phyloP scores from a whole-genome alignment of 2,888 invertebrate species.

The Heliconius ethilla region DNA sequence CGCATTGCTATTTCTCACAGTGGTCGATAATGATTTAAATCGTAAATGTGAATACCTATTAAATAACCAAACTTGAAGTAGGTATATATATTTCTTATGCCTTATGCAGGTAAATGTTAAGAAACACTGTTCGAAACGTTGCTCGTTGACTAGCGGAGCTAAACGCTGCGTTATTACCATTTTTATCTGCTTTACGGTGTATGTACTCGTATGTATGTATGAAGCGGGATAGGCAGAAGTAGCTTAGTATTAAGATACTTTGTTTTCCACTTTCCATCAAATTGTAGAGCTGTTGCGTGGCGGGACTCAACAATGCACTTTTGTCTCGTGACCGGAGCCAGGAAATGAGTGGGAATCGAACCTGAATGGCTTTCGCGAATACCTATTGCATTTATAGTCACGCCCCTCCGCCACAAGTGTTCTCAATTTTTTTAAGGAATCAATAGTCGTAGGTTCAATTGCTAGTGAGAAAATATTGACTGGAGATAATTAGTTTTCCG shows the following conservation, averaged over 20 bases:
- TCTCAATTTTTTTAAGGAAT: background rate
- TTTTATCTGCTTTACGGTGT: background rate
- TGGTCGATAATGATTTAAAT: background rate
- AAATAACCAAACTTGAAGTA: background rate
- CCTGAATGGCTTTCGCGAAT: too few species aligned
- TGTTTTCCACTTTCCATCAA: background rate
- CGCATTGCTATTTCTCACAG: conserved; percentile 15
- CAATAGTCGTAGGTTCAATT: background rate
- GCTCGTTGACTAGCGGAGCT: too few species aligned
- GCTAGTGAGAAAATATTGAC: background rate
- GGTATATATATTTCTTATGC: background rate
- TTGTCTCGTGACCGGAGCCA: background rate
- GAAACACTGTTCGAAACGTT: too few species aligned
- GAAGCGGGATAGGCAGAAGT: background rate
- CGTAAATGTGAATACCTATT: conserved; percentile 9
- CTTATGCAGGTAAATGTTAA: too few species aligned
- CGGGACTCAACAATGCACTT: background rate
- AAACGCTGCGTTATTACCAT: background rate
- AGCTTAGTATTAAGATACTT: background rate
- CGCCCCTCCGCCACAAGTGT: background rate
- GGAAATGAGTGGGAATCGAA: background rate
- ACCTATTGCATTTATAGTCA: background rate
- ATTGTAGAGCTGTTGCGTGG: background rate
- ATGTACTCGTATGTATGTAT: background rate
- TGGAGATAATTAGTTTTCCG: background rate